Percentiles rank a stretch among this genome's conserved stretches.
Evolutionary conservation across 2,888 invertebrate genomes (phyloP).

Genomic region (Erpobdella octoculata): DNA sequence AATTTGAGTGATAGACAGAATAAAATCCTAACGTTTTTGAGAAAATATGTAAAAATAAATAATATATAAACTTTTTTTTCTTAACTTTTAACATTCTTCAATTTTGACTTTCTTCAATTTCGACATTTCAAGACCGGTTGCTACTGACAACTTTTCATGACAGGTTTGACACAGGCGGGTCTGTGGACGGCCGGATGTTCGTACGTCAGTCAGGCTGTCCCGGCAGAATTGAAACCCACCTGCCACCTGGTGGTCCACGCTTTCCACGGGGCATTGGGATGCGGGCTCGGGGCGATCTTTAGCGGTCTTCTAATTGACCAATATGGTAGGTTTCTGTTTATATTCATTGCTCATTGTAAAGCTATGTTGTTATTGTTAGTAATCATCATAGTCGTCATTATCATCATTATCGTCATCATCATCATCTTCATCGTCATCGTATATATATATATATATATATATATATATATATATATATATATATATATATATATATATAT

Average conservation of each 20-base stretch:
- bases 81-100: no score
- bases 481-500: no score
- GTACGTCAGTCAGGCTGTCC: slow-evolving; percentile 14
- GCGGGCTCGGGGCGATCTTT: slow-evolving; percentile 4
- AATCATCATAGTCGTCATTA: not conserved
- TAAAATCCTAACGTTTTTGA: no score
- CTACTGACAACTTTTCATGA: no score
- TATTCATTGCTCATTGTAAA: not conserved
- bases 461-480: no score
- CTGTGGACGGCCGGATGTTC: slow-evolving; percentile 19
- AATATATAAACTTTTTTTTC: no score
- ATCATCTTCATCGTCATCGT: not conserved
- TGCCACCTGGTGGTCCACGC: slow-evolving; percentile 22
- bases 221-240: slow-evolving; percentile 20
- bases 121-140: no score
- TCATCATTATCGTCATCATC: not conserved
- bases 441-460: no score
- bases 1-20: no score
- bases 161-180: slow-evolving; percentile 22
- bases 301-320: slow-evolving; percentile 21
- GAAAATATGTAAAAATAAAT: no score
- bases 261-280: slow-evolving; percentile 5
- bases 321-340: slow-evolving; percentile 7
- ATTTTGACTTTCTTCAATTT: no score
- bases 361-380: not conserved